phyloP scores from a whole-genome alignment of 2,113 vertebrate genomes.

The Colinus virginianus region DNA sequence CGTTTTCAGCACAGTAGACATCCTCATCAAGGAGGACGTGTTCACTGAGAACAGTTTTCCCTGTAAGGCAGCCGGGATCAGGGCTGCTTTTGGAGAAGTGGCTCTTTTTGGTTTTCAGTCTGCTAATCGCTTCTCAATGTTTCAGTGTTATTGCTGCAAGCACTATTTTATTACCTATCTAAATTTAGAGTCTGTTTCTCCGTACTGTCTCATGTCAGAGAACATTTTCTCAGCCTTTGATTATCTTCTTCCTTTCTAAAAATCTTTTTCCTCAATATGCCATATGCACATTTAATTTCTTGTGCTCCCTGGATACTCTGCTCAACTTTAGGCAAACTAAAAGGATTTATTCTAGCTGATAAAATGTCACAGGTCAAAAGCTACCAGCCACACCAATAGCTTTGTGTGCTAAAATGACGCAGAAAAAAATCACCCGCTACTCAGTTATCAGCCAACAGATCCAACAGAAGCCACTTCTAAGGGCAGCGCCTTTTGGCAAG shows the following conservation, averaged over 20 bases:
- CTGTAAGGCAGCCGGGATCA: background rate
- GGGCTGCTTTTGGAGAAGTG: background rate
- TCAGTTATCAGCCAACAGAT: conserved; percentile 35
- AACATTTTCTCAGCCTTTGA: background rate
- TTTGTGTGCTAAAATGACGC: conserved; percentile 19
- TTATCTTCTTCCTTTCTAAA: background rate
- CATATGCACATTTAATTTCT: background rate
- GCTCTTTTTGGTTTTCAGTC: background rate
- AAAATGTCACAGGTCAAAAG: background rate
- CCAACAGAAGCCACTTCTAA: conserved; percentile 15
- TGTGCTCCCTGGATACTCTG: background rate
- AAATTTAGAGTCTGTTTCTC: conserved; percentile 9
- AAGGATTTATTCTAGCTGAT: background rate
- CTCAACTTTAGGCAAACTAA: background rate
- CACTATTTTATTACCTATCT: conserved; percentile 16
- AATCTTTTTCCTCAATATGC: background rate
- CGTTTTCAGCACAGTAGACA: background rate
- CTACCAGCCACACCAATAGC: background rate
- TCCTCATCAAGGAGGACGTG: background rate
- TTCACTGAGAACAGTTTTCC: background rate
- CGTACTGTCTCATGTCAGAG: background rate
- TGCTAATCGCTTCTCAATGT: background rate
- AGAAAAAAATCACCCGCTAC: conserved; percentile 14
- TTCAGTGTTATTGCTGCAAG: background rate
- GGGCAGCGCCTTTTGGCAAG: conserved; percentile 25